phyloP scores from a whole-genome alignment of 2,797 vertebrate species.

The Spinibarbus caldwelli region DNA sequence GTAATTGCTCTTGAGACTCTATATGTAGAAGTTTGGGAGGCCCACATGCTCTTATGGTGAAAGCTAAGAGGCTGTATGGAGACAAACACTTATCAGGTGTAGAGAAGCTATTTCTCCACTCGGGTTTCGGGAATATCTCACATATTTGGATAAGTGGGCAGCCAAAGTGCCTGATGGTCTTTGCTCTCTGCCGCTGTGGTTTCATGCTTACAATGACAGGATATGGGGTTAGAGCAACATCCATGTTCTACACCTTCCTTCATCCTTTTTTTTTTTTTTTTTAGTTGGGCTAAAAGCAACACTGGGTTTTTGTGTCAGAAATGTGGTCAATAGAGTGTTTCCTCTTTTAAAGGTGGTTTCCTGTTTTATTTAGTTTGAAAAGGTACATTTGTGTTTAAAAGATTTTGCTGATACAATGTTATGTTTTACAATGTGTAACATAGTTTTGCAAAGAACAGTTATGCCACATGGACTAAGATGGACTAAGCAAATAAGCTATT shows the following conservation, averaged over 20 bases:
- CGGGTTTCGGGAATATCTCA: slow-evolving; percentile 5
- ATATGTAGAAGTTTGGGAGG: slow-evolving; percentile 8
- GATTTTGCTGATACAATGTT: background rate
- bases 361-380: slow-evolving; percentile 29
- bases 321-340: slow-evolving; percentile 69
- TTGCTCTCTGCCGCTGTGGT: slow-evolving; percentile 50
- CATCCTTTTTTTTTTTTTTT: slow-evolving; percentile 58
- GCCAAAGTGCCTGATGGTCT: slow-evolving; percentile 47
- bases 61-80: slow-evolving; percentile 1
- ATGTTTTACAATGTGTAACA: background rate
- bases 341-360: slow-evolving; percentile 43
- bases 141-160: slow-evolving; percentile 49
- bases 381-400: background rate
- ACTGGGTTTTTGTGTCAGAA: slow-evolving; percentile 69
- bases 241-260: slow-evolving; percentile 69
- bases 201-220: slow-evolving; percentile 73
- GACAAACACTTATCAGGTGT: slow-evolving; percentile 22
- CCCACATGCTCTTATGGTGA: slow-evolving; percentile 8
- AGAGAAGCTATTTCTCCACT: slow-evolving; percentile 14
- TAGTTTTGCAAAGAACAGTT: background rate
- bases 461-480: background rate
- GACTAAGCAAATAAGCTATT: too few relatives aligned
- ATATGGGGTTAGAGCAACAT: slow-evolving; percentile 70
- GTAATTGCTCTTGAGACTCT: slow-evolving; percentile 3
- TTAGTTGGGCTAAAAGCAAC: slow-evolving; percentile 67